Base-by-base conservation (phyloP, 2,797 vertebrate species). In the Dendrocincla fuliginosa region DNA sequence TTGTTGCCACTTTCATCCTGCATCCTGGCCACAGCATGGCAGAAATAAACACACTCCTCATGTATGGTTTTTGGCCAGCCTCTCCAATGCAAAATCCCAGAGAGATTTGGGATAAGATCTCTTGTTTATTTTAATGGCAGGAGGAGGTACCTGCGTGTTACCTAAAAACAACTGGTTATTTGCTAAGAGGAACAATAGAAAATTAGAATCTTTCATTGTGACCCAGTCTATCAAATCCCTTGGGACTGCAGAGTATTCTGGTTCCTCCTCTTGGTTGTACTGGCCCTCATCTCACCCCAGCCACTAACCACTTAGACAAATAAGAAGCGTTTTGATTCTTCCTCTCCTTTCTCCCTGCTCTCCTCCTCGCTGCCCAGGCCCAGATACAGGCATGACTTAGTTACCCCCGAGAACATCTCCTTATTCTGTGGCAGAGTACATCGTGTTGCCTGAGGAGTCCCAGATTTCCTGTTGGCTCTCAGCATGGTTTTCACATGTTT, bases 381-480 rank as follows among this genome's bases (percentile, higher is more conserved):
- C 41, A 68, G 44, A 20, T 0, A 2, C 30, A 28, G 76, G 14
- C 32, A 7, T 70, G 80, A 52, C 46, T 94, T 85, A n/a, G 16
- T 68, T 60, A 55, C 30, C 16, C 37, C 52, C 0, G 5, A 76
- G 80, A 86, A 87, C 49, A 27, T 69, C 91, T 89, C 68, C 67
- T 59, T 93, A 39, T 61, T 94, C 60, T 46, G 3, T 93, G 87
- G 81, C 91, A 94, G 47, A 2, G 0, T 24, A 46, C 52, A 42
- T 71, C 0, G 78, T 84, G 80, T 94, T 4, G 39, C 77, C 69
- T 93, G 94, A 95, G 84, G 80, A 82, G 12, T 93, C 83, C 79
- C 92, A 95, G 95, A 90, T 93, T 94, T 94, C 79, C 94, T 91
- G 60, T 90, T 96, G 87, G 91, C 83, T 78, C 89, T 84, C 63